Percentiles rank a stretch among this genome's conserved stretches.
phyloP scores from a whole-genome alignment of 2,113 vertebrate genomes.

The Agelaius tricolor region DNA sequence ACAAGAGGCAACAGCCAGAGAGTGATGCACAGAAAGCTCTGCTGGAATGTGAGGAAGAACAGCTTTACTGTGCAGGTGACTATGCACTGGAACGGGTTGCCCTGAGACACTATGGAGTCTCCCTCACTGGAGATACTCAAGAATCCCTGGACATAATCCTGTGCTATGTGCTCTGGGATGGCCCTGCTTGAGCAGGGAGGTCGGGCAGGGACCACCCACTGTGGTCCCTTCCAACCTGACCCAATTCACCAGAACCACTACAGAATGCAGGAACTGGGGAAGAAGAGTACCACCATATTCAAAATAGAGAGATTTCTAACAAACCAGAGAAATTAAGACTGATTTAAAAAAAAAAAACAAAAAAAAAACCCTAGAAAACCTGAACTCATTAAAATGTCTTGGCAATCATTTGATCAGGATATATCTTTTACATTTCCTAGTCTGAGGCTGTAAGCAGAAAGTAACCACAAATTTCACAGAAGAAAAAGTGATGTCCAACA shows the following conservation, averaged over 20 bases:
- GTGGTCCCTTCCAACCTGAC: not conserved
- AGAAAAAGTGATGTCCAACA: not conserved
- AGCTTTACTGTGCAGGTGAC: not conserved
- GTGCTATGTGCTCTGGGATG: too few species aligned
- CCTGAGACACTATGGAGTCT: accelerated
- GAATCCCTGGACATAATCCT: accelerated
- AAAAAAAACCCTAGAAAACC: not conserved
- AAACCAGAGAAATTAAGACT: not conserved
- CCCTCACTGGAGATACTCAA: not conserved
- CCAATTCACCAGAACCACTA: not conserved
- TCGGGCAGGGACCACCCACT: too few species aligned
- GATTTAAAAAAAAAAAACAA: not conserved
- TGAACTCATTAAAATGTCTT: not conserved
- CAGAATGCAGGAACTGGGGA: not conserved
- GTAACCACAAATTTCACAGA: not conserved
- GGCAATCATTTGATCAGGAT: not conserved
- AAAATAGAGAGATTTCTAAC: not conserved
- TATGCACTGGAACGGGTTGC: accelerated
- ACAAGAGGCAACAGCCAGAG: not conserved
- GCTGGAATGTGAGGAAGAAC: not conserved
- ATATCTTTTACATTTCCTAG: not conserved
- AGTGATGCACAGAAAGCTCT: not conserved
- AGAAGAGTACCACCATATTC: not conserved
- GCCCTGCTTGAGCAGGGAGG: not conserved
- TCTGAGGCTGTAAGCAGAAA: not conserved